Percentiles rank a stretch among this genome's conserved stretches.
These are phyloP conservation scores for Dicrostonyx torquatus DNA, from an alignment of 2,797 vertebrate genomes.

Conservation along the genomic window DNA sequence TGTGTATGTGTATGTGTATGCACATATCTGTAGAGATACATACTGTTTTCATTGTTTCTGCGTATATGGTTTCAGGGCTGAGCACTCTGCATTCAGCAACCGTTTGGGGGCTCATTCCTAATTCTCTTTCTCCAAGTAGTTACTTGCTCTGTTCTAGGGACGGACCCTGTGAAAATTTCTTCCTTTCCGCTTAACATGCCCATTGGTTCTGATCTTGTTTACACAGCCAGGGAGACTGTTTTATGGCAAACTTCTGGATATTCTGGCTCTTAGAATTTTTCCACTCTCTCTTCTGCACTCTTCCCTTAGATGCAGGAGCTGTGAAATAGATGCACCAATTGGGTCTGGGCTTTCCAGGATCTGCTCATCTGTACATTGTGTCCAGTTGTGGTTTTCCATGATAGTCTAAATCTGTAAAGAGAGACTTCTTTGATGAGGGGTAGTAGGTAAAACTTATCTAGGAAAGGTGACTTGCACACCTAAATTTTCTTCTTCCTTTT, in stretches of 20 bases:
- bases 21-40: background rate
- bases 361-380: background rate
- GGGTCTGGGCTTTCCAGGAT: background rate
- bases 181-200: background rate
- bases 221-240: background rate
- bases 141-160: background rate
- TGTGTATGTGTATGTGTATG: background rate
- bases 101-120: background rate
- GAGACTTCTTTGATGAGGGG: background rate
- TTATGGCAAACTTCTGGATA: background rate
- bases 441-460: background rate
- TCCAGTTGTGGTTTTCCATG: background rate
- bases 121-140: background rate
- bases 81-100: background rate
- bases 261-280: background rate
- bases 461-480: background rate
- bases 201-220: background rate
- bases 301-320: background rate
- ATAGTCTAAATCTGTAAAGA: background rate
- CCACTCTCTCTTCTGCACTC: background rate
- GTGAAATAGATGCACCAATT: background rate
- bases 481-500: background rate
- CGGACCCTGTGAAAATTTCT: background rate
- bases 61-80: background rate
- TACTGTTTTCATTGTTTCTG: background rate